These are phyloP conservation scores for Paratilapia polleni DNA, from an alignment of 2,113 vertebrate species.

Conservation along the genomic window DNA sequence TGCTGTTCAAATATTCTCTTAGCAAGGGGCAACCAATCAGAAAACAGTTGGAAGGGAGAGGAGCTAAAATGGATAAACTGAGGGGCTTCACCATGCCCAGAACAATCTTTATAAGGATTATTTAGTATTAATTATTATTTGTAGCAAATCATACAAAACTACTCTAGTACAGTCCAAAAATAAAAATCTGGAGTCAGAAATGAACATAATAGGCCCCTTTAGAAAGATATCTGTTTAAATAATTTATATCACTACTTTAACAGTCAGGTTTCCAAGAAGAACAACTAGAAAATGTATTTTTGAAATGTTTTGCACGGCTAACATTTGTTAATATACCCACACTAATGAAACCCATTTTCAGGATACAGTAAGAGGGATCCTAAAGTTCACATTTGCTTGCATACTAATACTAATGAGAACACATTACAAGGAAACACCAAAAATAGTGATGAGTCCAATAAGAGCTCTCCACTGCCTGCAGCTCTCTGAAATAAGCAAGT, in stretches of 20 bases:
- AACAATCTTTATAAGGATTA: neutral
- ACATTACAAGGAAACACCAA: constrained; percentile 51
- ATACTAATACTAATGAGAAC: constrained; percentile 63
- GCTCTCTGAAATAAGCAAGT: constrained; percentile 83
- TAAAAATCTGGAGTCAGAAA: neutral
- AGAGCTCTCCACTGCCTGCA: constrained; percentile 73
- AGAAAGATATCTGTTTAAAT: neutral
- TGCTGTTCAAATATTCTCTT: neutral
- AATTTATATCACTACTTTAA: neutral
- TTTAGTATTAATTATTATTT: neutral
- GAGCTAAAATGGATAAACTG: neutral
- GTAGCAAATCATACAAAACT: neutral
- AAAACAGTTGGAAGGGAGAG: neutral
- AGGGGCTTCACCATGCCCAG: neutral
- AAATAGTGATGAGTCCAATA: constrained; percentile 69
- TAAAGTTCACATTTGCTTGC: constrained; percentile 52
- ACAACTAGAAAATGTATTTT: neutral
- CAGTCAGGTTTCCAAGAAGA: neutral
- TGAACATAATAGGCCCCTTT: neutral
- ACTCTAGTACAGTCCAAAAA: neutral
- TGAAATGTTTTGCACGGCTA: constrained; percentile 1
- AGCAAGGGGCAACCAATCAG: neutral
- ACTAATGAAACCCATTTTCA: constrained; percentile 44
- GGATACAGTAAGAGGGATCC: constrained; percentile 32
- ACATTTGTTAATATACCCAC: neutral